Evolutionary conservation across 2,113 vertebrate species (phyloP).

Genomic region (Lycocorax pyrrhopterus): DNA sequence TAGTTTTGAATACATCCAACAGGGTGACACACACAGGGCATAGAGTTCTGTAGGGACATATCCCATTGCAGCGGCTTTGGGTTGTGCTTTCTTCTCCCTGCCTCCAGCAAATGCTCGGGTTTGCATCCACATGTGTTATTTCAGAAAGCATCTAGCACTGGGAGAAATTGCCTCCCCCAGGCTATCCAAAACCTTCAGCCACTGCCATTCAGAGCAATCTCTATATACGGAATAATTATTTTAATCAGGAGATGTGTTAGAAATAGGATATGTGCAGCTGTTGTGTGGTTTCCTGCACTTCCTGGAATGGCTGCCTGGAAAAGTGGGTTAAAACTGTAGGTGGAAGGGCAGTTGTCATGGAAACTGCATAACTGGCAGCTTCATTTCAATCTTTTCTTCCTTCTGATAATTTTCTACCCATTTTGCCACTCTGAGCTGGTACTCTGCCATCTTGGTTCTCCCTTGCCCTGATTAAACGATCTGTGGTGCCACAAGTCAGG

Average conservation of each 20-base stretch:
- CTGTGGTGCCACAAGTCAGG: fast-evolving
- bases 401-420: background rate
- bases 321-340: constrained; percentile 29
- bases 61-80: background rate
- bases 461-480: background rate
- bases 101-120: background rate
- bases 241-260: constrained; percentile 34
- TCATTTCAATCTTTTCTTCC: constrained; percentile 6
- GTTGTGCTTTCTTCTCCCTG: background rate
- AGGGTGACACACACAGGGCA: background rate
- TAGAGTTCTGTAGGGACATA: background rate
- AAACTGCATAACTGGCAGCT: constrained; percentile 20
- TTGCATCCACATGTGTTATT: background rate
- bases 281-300: constrained; percentile 23
- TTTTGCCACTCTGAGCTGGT: background rate
- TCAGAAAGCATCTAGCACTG: background rate
- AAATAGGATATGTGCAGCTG: constrained; percentile 49
- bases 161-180: background rate
- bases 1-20: background rate
- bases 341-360: constrained; percentile 52
- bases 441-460: background rate
- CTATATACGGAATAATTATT: constrained; percentile 27
- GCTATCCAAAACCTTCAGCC: constrained; percentile 17
- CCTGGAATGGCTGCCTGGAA: constrained; percentile 38
- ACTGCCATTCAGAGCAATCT: background rate